A percentile compares a stretch with the other conserved stretches of the same genome.
Evolutionary conservation across 2,888 invertebrate species (phyloP).

Genomic region (Ochlodes sylvanus): DNA sequence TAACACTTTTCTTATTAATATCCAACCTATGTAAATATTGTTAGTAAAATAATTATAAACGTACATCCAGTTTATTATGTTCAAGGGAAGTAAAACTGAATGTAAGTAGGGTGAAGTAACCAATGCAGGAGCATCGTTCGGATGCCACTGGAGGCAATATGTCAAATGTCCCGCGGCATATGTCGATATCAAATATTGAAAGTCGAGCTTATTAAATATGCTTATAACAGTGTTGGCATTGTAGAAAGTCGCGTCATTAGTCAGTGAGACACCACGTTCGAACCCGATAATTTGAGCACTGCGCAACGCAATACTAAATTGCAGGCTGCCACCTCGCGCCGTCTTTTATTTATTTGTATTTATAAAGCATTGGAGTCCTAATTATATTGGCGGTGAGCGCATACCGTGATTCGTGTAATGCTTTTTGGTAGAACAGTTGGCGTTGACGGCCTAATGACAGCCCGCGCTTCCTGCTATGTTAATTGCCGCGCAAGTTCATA

Average conservation of each 20-base stretch:
- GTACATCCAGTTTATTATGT: slow-evolving; percentile 1
- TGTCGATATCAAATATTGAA: slow-evolving; percentile 70
- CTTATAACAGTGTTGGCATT: slow-evolving; percentile 64
- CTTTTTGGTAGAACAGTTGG: slow-evolving; percentile 78
- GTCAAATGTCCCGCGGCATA: slow-evolving; percentile 57
- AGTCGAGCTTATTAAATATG: slow-evolving; percentile 69
- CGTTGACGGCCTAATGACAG: slow-evolving; percentile 83
- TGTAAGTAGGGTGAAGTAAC: slow-evolving; percentile 13
- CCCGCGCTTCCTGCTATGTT: slow-evolving; percentile 79
- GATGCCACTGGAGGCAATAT: slow-evolving; percentile 16
- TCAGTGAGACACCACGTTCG: slow-evolving; percentile 70
- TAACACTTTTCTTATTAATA: too few species aligned
- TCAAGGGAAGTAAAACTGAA: slow-evolving; percentile 3
- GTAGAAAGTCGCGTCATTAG: slow-evolving; percentile 76
- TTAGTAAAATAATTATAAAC: neutral
- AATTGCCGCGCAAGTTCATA: slow-evolving; percentile 79
- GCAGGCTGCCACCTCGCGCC: slow-evolving; percentile 76
- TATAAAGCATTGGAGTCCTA: slow-evolving; percentile 78
- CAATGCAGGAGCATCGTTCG: neutral
- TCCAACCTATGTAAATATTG: too few species aligned
- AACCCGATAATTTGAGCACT: slow-evolving; percentile 76
- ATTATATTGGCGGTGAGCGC: slow-evolving; percentile 67
- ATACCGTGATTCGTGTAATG: slow-evolving; percentile 72
- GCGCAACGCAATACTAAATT: slow-evolving; percentile 72
- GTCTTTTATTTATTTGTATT: slow-evolving; percentile 82